These are phyloP conservation scores for Empidonax alnorum DNA, from an alignment of 2,113 vertebrate species.

Conservation along the genomic window DNA sequence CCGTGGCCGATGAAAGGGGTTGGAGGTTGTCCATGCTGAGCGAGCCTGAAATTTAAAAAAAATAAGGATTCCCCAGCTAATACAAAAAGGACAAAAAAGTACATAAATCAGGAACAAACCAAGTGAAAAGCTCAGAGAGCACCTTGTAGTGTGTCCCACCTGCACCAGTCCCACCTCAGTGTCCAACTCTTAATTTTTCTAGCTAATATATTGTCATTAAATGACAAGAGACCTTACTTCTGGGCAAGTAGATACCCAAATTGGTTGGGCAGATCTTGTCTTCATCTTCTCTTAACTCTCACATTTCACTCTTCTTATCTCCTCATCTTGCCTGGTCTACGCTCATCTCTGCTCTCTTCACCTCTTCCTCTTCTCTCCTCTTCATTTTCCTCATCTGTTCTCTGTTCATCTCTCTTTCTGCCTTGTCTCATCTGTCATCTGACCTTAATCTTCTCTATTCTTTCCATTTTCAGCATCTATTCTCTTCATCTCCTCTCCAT, in stretches of 20 bases:
- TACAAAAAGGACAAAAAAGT: not conserved
- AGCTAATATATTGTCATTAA: not conserved
- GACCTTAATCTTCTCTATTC: not conserved
- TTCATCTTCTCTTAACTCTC: not conserved
- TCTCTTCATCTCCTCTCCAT: not conserved
- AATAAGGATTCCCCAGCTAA: not conserved
- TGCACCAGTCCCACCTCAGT: not conserved
- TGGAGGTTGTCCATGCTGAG: constrained; percentile 93
- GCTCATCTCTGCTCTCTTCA: not conserved
- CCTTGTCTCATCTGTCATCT: not conserved
- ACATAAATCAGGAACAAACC: not conserved
- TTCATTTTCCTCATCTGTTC: not conserved
- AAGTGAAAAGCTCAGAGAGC: not conserved
- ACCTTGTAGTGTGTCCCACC: not conserved
- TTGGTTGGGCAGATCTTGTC: not conserved
- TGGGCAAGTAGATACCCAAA: not conserved
- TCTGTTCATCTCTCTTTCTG: not conserved
- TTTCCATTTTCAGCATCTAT: not conserved
- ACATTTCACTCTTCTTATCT: not conserved
- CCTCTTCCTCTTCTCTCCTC: not conserved
- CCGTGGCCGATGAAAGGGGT: constrained; percentile 91
- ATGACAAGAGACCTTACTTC: not conserved
- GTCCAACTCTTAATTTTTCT: not conserved
- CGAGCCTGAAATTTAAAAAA: constrained; percentile 73
- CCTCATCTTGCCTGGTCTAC: not conserved